phyloP scores from a whole-genome alignment of 2,113 vertebrate genomes.

The Melospiza georgiana region DNA sequence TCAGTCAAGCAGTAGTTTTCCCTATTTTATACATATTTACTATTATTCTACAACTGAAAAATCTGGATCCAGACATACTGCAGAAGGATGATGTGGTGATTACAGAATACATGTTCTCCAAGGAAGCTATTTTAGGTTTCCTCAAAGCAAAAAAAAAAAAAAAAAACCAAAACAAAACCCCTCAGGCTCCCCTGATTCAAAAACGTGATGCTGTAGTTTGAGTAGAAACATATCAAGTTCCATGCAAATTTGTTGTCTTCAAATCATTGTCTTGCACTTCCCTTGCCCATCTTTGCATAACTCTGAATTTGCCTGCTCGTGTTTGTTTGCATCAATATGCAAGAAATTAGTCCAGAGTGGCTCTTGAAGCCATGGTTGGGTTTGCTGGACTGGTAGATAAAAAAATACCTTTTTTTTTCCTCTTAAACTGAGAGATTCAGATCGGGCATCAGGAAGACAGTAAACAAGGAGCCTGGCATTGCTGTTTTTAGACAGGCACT shows the following conservation, averaged over 20 bases:
- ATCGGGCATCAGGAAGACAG: background rate
- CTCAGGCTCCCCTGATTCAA: background rate
- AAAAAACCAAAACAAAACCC: background rate
- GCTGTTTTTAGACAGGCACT: slow-evolving; percentile 35
- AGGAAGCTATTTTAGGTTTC: slow-evolving; percentile 17
- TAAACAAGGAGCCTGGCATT: background rate
- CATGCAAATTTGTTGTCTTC: background rate
- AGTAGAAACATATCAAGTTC: background rate
- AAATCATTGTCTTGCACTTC: background rate
- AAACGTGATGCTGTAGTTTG: background rate
- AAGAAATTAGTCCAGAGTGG: background rate
- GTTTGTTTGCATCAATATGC: background rate
- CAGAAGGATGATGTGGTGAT: background rate
- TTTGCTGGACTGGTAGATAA: background rate
- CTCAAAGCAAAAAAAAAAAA: background rate
- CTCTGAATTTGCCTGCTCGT: background rate
- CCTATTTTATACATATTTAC: background rate
- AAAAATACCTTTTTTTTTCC: background rate
- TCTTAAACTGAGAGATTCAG: background rate
- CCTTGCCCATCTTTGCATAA: background rate
- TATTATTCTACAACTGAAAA: background rate
- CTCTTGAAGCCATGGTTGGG: background rate
- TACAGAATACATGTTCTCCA: background rate
- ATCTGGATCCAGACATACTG: background rate
- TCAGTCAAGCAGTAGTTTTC: background rate